phyloP scores from a whole-genome alignment of 2,797 vertebrate genomes.

The Hypotaenidia philippensis region DNA sequence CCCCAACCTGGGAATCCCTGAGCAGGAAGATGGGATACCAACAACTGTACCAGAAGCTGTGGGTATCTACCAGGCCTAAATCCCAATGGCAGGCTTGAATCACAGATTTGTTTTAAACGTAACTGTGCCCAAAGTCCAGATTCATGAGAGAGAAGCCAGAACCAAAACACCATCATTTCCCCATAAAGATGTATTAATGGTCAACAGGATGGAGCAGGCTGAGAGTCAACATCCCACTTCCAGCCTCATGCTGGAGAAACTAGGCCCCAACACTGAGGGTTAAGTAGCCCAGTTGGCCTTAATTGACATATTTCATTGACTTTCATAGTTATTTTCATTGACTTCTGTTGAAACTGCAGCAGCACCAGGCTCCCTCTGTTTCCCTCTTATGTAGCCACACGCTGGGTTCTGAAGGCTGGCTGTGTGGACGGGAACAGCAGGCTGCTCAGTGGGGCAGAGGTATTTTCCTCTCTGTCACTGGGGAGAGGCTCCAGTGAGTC shows the following conservation, averaged over 20 bases:
- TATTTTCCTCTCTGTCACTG: background rate
- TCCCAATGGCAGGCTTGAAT: background rate
- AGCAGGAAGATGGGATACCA: background rate
- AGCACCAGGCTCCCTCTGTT: background rate
- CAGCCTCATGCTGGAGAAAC: background rate
- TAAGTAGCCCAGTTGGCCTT: conserved; percentile 1
- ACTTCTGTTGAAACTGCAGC: background rate
- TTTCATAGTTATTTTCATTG: background rate
- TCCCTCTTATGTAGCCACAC: background rate
- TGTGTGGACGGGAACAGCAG: background rate
- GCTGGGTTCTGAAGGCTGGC: background rate
- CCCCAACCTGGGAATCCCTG: background rate
- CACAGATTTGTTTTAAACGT: background rate
- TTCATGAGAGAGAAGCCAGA: background rate
- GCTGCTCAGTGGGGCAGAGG: background rate
- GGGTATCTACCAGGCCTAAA: background rate
- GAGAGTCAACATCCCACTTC: background rate
- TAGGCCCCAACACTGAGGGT: background rate
- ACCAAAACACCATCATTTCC: background rate
- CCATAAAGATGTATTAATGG: background rate
- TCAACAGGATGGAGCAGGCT: background rate
- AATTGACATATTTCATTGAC: background rate
- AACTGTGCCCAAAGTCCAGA: background rate
- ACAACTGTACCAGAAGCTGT: background rate
- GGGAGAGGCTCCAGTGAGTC: background rate